Percentiles rank a stretch among this genome's conserved stretches.
phyloP scores from a whole-genome alignment of 2,888 invertebrate genomes.

The Noctua janthina region DNA sequence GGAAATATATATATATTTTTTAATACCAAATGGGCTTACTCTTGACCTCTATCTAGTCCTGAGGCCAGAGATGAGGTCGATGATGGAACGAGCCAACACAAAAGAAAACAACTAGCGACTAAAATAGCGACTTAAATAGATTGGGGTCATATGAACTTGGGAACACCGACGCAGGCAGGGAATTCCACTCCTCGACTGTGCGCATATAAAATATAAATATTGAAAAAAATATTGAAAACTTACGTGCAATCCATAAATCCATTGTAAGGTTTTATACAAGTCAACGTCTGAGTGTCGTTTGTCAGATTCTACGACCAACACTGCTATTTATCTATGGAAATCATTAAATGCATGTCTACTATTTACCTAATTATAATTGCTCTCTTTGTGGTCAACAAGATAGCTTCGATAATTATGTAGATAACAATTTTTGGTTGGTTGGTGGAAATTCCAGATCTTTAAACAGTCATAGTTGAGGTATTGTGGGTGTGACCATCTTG shows the following conservation, averaged over 20 bases:
- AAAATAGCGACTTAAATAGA: too few species aligned
- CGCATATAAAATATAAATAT: too few species aligned
- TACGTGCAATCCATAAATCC: too few species aligned
- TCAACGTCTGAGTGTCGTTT: neutral
- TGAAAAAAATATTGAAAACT: too few species aligned
- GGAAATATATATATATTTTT: neutral
- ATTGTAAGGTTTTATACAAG: neutral
- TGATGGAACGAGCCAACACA: too few species aligned
- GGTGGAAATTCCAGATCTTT: conserved; percentile 8
- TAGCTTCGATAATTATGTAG: neutral
- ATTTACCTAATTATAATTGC: neutral
- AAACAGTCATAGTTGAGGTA: conserved; percentile 12
- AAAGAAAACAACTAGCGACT: too few species aligned
- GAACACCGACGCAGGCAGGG: too few species aligned
- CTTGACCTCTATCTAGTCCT: too few species aligned
- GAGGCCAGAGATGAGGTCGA: too few species aligned
- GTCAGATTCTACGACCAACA: neutral
- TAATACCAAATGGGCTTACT: too few species aligned
- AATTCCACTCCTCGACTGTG: too few species aligned
- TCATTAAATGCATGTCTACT: neutral
- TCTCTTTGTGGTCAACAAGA: neutral
- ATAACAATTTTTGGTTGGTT: neutral
- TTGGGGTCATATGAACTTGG: too few species aligned
- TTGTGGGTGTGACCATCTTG: conserved; percentile 19
- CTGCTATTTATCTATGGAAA: neutral